Conservation (phyloP, 1,140 invertebrate genomes). For the Rhysida immarginata region DNA sequence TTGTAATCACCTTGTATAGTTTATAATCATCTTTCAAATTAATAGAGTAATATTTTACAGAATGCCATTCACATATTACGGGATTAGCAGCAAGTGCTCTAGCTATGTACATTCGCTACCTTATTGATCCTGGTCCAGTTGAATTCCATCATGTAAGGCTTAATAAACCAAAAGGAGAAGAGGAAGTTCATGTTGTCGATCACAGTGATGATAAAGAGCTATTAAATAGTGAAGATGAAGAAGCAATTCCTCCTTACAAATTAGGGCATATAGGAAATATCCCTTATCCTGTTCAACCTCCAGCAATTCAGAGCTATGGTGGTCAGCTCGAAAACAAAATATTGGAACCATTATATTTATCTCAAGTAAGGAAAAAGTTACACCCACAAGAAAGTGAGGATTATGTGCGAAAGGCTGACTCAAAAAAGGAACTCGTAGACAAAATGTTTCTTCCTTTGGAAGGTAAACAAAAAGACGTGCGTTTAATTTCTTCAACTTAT, state of each 20-base stretch:
- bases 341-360: not conserved
- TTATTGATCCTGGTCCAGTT: constrained; percentile 20
- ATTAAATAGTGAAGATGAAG: not conserved
- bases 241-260: not conserved
- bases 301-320: not conserved
- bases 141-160: constrained; percentile 15
- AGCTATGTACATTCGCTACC: constrained; percentile 23
- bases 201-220: not conserved
- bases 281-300: not conserved
- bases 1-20: not conserved
- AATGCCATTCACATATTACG: constrained; percentile 25
- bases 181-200: not conserved
- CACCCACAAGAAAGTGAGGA: constrained; percentile 5
- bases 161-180: constrained; percentile 1
- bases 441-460: constrained; percentile 5
- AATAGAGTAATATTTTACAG: not conserved
- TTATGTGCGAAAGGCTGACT: constrained; percentile 10
- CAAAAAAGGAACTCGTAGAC: not conserved
- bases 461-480: not conserved
- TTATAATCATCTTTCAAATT: not conserved
- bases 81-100: constrained; percentile 24
- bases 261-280: not conserved
- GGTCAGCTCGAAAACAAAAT: not conserved
- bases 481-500: not conserved
- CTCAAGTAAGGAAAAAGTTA: not conserved